Evolutionary conservation across 2,888 invertebrate genomes (phyloP).

Genomic region (Lochmaea crataegi): DNA sequence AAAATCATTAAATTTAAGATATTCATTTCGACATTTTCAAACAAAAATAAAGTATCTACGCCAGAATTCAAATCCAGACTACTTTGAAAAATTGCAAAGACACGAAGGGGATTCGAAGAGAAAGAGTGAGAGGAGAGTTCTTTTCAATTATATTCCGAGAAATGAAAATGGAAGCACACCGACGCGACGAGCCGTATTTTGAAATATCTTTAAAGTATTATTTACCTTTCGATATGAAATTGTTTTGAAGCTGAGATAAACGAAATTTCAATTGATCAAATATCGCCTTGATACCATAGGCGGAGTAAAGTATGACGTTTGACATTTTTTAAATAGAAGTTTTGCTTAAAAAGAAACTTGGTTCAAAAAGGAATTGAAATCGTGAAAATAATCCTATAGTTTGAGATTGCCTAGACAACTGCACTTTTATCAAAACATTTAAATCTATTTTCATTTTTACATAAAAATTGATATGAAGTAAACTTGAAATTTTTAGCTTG

Average conservation of each 20-base stretch:
- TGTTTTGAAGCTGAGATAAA: not conserved
- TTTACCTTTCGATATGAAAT: not conserved
- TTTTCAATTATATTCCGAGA: conserved; percentile 17
- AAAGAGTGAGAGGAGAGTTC: not conserved
- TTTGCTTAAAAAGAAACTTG: too few species aligned
- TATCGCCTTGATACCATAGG: not conserved
- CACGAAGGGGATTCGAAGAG: not conserved
- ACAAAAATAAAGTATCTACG: not conserved
- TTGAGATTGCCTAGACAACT: too few species aligned
- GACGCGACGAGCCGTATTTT: not conserved
- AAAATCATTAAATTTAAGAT: not conserved
- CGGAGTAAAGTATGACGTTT: too few species aligned
- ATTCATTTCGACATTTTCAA: not conserved
- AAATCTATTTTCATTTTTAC: too few species aligned
- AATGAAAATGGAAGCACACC: conserved; percentile 15
- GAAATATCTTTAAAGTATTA: not conserved
- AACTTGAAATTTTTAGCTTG: too few species aligned
- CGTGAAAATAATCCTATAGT: too few species aligned
- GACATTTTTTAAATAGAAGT: too few species aligned
- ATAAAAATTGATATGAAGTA: too few species aligned
- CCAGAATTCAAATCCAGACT: not conserved
- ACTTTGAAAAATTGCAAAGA: conserved; percentile 15
- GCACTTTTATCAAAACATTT: too few species aligned
- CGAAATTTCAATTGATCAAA: not conserved
- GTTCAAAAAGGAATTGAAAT: too few species aligned